Base-by-base conservation (phyloP, 1,140 invertebrate species). In the Pachyrhynchus sulphureomaculatus region DNA sequence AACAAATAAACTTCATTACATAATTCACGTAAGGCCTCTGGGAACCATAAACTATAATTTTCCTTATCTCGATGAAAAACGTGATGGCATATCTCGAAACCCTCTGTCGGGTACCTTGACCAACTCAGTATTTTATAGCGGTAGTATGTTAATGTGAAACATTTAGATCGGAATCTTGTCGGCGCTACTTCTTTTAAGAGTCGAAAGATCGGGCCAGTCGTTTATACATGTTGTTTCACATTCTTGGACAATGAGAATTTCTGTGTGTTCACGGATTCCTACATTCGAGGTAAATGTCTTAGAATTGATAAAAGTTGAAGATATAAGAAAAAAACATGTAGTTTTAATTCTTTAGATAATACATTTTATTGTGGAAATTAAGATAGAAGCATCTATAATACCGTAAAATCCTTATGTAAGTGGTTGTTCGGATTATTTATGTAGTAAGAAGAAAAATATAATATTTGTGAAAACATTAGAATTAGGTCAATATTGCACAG, bases 141-240 rank as follows among this genome's bases (percentile, higher is more conserved):
- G 68, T 62, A 56, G 72, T 73, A 76, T 76, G 74, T 72, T 76
- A 76, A 76, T 76, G 69, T 67, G 59, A 65, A 68, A 69, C 70
- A 74, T 76, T 75, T 74, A 76, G 74, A 76, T 76, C 66, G 72
- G 68, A 75, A 76, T 75, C 74, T 73, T 44, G 61, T 65, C 69
- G 66, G 62, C 63, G 68, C 69, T 66, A 72, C 68, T 69, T 67
- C 68, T 65, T 68, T 64, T 49, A 20, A 48, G 20, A 41, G 48
- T 23, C 15, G 48, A 20, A 13, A 20, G 29, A 9, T 51, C 17
- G 29, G n/a, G 29, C 23, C 24, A 24, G 17, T 42, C 39, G 39
- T 42, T 20, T 12, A 42, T 42, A 42, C 39, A 42, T 9, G 15
- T 42, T 42, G 39, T 42, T 18, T 42, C 39, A 42, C 39, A 42